Conservation (phyloP, 2,888 invertebrate genomes). For the Harmothoe impar region DNA sequence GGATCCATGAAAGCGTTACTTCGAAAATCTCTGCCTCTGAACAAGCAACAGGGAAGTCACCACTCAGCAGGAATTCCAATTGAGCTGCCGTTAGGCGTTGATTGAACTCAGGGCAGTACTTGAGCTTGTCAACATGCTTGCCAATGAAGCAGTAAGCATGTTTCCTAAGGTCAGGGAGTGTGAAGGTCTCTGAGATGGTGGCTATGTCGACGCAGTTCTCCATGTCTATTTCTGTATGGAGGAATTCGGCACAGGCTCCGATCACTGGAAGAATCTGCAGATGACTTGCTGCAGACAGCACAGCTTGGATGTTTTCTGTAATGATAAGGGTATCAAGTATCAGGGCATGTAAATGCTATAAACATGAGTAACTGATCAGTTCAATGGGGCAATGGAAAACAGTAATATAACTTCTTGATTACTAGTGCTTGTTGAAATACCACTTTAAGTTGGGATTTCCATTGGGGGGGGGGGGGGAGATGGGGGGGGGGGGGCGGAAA, state of each 20-base stretch:
- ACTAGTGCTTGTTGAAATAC: too few relatives aligned
- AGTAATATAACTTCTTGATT: too few relatives aligned
- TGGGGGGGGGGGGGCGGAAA: too few relatives aligned
- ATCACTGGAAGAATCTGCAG: conserved; percentile 88
- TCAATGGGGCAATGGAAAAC: too few relatives aligned
- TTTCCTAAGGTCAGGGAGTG: conserved; percentile 86
- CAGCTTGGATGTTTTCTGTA: conserved; percentile 87
- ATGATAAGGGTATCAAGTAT: conserved; percentile 55
- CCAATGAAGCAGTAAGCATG: conserved; percentile 88
- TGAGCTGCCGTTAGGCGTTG: conserved; percentile 87
- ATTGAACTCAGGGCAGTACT: conserved; percentile 86
- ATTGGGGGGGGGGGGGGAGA: too few relatives aligned
- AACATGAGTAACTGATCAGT: too few relatives aligned
- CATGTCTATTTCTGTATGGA: conserved; percentile 88
- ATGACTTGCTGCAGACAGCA: conserved; percentile 88
- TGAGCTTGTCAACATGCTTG: conserved; percentile 87
- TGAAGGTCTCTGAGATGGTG: conserved; percentile 88
- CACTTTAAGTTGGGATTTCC: too few relatives aligned
- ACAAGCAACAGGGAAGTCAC: conserved; percentile 89
- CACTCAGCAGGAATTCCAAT: conserved; percentile 86
- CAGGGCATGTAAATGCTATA: not conserved
- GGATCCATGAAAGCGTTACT: conserved; percentile 87
- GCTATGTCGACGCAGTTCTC: conserved; percentile 90
- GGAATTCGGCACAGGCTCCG: conserved; percentile 87
- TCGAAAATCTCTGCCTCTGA: conserved; percentile 86